Evolutionary conservation across 1,140 invertebrate genomes (phyloP), one percentile per base, ranked within the genome.

Genomic region (Helicoverpa armigera): DNA sequence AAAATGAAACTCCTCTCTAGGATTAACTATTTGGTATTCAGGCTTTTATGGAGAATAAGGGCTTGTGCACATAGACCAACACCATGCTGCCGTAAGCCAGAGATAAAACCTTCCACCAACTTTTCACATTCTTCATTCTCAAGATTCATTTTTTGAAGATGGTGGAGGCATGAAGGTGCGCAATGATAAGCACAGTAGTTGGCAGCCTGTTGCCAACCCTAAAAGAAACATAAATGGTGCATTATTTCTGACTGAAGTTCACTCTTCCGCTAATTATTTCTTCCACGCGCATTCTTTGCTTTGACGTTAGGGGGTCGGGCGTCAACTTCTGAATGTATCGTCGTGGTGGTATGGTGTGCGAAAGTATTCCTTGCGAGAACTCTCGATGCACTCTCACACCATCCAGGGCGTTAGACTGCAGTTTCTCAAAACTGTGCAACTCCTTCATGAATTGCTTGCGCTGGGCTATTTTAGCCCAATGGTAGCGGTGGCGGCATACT

Each of bases 311-410:
- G 14, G 94, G 92, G 70, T 95, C 93, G 48, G 89, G 88, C 5
- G 90, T 93, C 4, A 95, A 74, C 67, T 94, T 94, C 31, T 94
- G 91, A 14, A 95, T 90, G 72, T 95, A 94, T 12, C 91, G 78
- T n/a, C 90, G 85, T 12, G 92, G 85, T 10, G 94, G 94, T 83
- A 95, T 94, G 14, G 89, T 91, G 53, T 95, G 94, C 0, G 94
- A 95, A 12, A 95, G 83, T n/a, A 95, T 92, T 31, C 94, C 94
- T 79, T 95, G 92, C 0, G 93, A 94, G 75, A 95, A 95, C 79
- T 95, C 95, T 54, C 95, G 84, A 60, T 95, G 94, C 0, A 95
- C 93, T 81, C 94, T 88, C 0, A 95, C 93, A 13, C 94, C 95
- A 81, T 95, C 94, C 23, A 95, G 80, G 12, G 94, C 94, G 78